Percentiles rank a stretch among this genome's conserved stretches.
These are phyloP conservation scores for Xylota sylvarum DNA, from an alignment of 2,888 invertebrate genomes.

Conservation along the genomic window DNA sequence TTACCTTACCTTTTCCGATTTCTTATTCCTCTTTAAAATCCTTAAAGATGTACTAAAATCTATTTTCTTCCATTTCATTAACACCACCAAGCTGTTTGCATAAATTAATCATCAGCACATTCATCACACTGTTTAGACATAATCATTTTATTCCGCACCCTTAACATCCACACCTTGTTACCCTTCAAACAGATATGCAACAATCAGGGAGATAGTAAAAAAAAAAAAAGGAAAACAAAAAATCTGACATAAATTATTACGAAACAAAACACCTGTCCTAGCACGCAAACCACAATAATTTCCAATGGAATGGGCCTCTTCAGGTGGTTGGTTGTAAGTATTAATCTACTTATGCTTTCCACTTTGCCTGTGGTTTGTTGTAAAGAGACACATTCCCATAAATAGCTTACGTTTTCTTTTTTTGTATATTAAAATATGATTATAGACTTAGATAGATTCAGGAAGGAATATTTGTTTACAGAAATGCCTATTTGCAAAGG, in stretches of 20 bases:
- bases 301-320: slow-evolving; percentile 44
- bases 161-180: slow-evolving; percentile 28
- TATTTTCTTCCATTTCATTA: background rate
- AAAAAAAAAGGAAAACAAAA: slow-evolving; percentile 13
- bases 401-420: slow-evolving; percentile 7
- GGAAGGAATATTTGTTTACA: background rate
- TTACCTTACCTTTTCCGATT: no score
- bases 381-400: slow-evolving; percentile 2
- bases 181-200: slow-evolving; percentile 23
- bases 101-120: slow-evolving; percentile 29
- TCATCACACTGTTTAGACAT: background rate
- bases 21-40: background rate
- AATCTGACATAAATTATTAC: slow-evolving; percentile 42
- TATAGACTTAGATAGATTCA: background rate
- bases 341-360: slow-evolving; percentile 10
- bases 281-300: slow-evolving; percentile 52
- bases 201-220: slow-evolving; percentile 27
- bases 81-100: slow-evolving; percentile 31
- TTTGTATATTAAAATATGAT: background rate
- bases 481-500: background rate
- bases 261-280: slow-evolving; percentile 44
- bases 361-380: background rate
- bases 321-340: slow-evolving; percentile 55
- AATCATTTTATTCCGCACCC: slow-evolving; percentile 18
- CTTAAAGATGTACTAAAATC: background rate